phyloP scores from a whole-genome alignment of 2,113 vertebrate species.

The Mobula hypostoma region DNA sequence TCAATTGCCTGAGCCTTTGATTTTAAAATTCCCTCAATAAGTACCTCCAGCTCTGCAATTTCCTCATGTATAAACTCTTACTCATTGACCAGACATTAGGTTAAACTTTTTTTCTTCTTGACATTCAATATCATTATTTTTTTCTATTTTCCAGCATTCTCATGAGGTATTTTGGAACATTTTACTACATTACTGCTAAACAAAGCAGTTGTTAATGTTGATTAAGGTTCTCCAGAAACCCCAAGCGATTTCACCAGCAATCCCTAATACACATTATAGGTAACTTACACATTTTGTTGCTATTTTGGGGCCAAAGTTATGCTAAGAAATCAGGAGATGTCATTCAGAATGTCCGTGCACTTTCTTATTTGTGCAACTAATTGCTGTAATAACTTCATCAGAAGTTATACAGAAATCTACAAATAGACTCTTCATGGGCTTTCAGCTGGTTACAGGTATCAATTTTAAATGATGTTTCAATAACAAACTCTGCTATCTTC shows the following conservation, averaged over 20 bases:
- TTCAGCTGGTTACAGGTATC: too few relatives aligned
- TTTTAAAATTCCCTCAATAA: background rate
- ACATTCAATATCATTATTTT: background rate
- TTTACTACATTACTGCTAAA: background rate
- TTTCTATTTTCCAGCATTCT: background rate
- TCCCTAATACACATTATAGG: too few relatives aligned
- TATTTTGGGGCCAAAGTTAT: background rate
- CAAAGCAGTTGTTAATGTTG: too few relatives aligned
- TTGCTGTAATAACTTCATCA: background rate
- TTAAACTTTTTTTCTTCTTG: background rate
- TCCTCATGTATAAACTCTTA: background rate
- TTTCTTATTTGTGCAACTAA: background rate
- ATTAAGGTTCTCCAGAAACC: too few relatives aligned
- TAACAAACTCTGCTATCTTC: too few relatives aligned
- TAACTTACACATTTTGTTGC: too few relatives aligned
- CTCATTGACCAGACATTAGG: background rate
- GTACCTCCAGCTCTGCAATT: background rate
- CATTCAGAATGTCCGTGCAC: background rate
- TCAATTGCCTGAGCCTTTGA: background rate
- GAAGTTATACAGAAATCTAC: background rate
- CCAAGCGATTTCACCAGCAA: too few relatives aligned
- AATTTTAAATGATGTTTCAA: too few relatives aligned
- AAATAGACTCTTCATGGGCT: too few relatives aligned
- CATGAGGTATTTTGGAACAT: background rate
- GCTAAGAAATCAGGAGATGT: background rate